Percentiles rank a stretch among this genome's conserved stretches.
These are phyloP conservation scores for Melanophora roralis DNA, from an alignment of 2,888 invertebrate genomes.

Conservation along the genomic window DNA sequence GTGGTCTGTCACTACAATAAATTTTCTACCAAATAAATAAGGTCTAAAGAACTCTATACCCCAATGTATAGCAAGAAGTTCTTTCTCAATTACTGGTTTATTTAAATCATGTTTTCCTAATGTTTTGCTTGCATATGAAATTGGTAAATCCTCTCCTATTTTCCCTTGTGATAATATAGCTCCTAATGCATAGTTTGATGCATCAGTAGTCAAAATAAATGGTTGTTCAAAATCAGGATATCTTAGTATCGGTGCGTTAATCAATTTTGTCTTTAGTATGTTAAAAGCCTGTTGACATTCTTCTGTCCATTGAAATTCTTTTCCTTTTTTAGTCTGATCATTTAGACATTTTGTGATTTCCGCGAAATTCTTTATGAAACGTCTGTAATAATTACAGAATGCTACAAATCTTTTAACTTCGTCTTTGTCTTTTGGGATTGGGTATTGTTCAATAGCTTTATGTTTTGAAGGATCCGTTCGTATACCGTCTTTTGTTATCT, in stretches of 20 bases:
- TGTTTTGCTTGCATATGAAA: no score
- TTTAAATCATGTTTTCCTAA: background rate
- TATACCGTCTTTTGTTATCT: no score
- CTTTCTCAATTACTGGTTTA: background rate
- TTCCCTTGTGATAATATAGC: constrained; percentile 44
- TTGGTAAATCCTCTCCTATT: no score
- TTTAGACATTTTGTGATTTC: no score
- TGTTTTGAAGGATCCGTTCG: background rate
- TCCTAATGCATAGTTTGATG: constrained; percentile 51
- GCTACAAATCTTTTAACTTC: constrained; percentile 7
- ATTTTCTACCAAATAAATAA: no score
- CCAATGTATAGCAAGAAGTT: background rate
- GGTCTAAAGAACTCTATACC: no score
- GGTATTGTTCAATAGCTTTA: background rate
- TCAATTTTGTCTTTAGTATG: no score
- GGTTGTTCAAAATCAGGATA: no score
- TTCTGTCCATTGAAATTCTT: background rate
- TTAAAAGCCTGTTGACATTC: background rate
- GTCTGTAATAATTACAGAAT: constrained; percentile 21
- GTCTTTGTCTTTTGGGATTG: background rate
- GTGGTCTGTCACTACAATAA: no score
- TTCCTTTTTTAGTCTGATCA: background rate
- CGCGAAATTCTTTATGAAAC: no score
- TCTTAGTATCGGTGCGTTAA: no score
- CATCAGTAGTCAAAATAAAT: constrained; percentile 36